Evolutionary conservation across 2,113 vertebrate genomes (phyloP).

Genomic region (Megalops atlanticus): DNA sequence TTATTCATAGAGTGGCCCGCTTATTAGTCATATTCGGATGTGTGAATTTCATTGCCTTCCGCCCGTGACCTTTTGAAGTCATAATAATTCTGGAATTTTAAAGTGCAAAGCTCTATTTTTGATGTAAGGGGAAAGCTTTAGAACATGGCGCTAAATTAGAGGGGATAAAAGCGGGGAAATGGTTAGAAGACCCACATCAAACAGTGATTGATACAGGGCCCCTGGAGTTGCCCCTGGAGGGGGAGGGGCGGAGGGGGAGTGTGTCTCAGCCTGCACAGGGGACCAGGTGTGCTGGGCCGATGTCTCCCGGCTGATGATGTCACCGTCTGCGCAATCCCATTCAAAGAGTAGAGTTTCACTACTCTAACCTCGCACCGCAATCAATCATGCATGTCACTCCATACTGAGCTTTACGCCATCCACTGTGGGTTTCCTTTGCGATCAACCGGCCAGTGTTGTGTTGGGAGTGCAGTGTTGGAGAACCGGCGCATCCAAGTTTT

Average conservation of each 20-base stretch:
- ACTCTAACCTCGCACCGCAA: background rate
- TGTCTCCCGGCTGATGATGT: constrained; percentile 7
- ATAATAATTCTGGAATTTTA: background rate
- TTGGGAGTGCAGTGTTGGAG: too few species aligned
- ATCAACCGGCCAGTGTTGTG: background rate
- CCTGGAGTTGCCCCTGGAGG: background rate
- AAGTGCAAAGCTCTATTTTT: background rate
- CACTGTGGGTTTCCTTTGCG: too few species aligned
- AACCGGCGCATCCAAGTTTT: background rate
- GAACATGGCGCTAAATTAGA: background rate
- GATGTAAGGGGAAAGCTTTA: background rate
- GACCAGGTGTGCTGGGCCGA: background rate
- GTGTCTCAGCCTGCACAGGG: background rate
- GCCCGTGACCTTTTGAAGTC: background rate
- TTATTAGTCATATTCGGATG: background rate
- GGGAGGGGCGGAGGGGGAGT: background rate
- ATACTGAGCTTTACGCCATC: background rate
- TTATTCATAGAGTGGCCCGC: background rate
- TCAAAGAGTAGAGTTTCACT: constrained; percentile 11
- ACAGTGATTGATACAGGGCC: background rate
- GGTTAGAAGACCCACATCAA: constrained; percentile 9
- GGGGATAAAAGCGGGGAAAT: background rate
- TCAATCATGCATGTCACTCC: background rate
- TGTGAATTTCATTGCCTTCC: background rate
- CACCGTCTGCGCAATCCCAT: constrained; percentile 4